These are phyloP conservation scores for fruit fly (Drosophila melanogaster) DNA, from an alignment of 1,140 invertebrate genomes.

Conservation along the genomic window Release_6_plus_ISO1_MT NC_004354.4:994501-995000, in stretches of 20 bases:
- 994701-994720: conserved; percentile 37
- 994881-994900: conserved; percentile 18
- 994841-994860: conserved; percentile 81
- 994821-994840: conserved; percentile 82
- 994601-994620: conserved; percentile 77
- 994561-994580: conserved; percentile 8
- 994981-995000: neutral
- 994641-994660: conserved; percentile 40
- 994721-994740: conserved; percentile 6
- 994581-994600: conserved; percentile 18
- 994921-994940: conserved; percentile 65
- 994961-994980: conserved; percentile 7
- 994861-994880: conserved; percentile 71
- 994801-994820: conserved; percentile 71
- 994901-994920: conserved; percentile 53
- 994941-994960: conserved; percentile 79
- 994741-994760: neutral
- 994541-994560: neutral
- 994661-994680: neutral
- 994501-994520: too few relatives aligned
- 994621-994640: conserved; percentile 75
- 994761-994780: conserved; percentile 37
- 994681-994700: conserved; percentile 13
- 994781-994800: conserved; percentile 62
- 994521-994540: too few relatives aligned